Conservation (phyloP, 2,797 vertebrate species). For the Helicolenus hilgendorfi region DNA sequence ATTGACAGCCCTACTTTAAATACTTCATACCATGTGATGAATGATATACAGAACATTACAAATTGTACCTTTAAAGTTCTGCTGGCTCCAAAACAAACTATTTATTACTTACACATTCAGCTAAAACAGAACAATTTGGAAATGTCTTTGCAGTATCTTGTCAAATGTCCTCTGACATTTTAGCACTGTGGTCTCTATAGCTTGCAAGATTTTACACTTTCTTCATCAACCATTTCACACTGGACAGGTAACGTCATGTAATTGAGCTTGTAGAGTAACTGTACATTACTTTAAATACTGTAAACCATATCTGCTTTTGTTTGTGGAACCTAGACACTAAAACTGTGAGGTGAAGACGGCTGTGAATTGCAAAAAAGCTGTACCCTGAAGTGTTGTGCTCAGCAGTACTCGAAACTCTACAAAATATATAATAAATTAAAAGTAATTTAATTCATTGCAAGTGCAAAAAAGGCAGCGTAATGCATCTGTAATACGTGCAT, state of each 20-base stretch:
- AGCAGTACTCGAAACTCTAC: neutral
- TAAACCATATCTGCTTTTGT: neutral
- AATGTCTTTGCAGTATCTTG: too few species aligned
- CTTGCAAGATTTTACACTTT: neutral
- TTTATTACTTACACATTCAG: neutral
- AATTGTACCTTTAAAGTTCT: neutral
- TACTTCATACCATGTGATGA: too few species aligned
- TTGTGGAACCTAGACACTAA: neutral
- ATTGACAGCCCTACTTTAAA: too few species aligned
- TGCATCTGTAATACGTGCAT: neutral
- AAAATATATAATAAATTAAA: neutral
- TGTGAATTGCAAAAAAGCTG: neutral
- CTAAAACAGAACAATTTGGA: neutral
- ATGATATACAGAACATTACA: too few species aligned
- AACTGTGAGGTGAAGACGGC: neutral
- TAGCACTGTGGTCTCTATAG: neutral
- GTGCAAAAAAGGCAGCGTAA: neutral
- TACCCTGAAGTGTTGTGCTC: neutral
- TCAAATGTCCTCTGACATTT: neutral
- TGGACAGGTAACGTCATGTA: neutral
- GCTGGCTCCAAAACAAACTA: neutral
- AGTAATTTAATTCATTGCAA: neutral
- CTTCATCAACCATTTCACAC: neutral
- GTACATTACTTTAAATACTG: neutral
- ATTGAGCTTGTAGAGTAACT: neutral